Percentiles rank a stretch among this genome's conserved stretches.
phyloP scores from a whole-genome alignment of 2,113 vertebrate species.

The Oncorhynchus tshawytscha region DNA sequence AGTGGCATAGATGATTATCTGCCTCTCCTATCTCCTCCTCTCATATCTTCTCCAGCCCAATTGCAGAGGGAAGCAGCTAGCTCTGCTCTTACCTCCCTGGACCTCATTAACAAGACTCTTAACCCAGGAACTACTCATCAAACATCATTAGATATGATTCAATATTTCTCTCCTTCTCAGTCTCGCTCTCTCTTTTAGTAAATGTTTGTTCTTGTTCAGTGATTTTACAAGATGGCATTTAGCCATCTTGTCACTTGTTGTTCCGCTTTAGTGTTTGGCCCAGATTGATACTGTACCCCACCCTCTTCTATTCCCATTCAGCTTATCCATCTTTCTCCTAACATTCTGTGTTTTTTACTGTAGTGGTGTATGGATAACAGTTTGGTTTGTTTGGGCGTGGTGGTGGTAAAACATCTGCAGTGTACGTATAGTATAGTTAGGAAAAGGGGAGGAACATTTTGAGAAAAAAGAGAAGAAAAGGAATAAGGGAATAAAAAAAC shows the following conservation, averaged over 20 bases:
- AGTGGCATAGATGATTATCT: neutral
- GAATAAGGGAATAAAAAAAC: conserved; percentile 48
- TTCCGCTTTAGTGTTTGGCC: too few species aligned
- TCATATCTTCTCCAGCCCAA: neutral
- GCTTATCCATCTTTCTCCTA: too few species aligned
- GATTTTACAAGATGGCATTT: neutral
- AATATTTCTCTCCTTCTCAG: neutral
- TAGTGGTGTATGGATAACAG: too few species aligned
- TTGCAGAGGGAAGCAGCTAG: neutral
- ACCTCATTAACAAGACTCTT: conserved; percentile 53
- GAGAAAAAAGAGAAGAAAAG: conserved; percentile 36
- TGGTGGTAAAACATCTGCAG: neutral
- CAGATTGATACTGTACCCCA: too few species aligned
- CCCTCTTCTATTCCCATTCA: too few species aligned
- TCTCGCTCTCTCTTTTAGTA: conserved; percentile 5
- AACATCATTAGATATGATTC: conserved; percentile 35
- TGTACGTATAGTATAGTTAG: conserved; percentile 13
- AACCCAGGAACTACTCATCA: conserved; percentile 46
- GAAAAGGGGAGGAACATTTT: conserved; percentile 60
- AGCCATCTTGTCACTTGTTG: too few species aligned
- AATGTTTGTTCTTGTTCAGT: neutral
- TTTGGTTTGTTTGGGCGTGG: too few species aligned
- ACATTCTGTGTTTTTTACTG: too few species aligned
- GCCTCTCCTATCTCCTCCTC: neutral
- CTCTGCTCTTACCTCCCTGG: conserved; percentile 39